Base-by-base conservation (phyloP, 1,140 invertebrate species). In the Planococcus citri region DNA sequence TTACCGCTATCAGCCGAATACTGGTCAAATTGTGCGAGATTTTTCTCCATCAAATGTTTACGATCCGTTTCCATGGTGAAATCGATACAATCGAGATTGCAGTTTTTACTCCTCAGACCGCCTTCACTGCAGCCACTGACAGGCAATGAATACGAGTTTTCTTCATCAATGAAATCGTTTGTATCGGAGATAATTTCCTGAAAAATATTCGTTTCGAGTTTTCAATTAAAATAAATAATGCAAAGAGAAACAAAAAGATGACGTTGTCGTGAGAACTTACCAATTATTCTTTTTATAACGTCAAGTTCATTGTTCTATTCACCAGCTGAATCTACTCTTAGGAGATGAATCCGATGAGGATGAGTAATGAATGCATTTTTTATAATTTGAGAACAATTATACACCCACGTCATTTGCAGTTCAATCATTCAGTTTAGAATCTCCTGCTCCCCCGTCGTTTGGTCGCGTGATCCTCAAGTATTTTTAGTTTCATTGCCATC, bases 41-140 rank as follows among this genome's bases (percentile, higher is more conserved):
- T 51, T 51, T 20, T 20, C n/a, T 51, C 41, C 12, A 51, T 20
- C 10, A 22, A 6, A 25, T 64, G 60, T 64, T 64, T 64, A 64
- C 60, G 60, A 64, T 64, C 25, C 6, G 60, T 64, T 64, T 64
- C 60, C 60, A 64, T 64, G 60, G 60, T 24, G 60, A 64, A 64
- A 64, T 64, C 60, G 25, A 27, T 27, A 64, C 60, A 20, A 64
- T 58, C 21, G 6, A 64, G 60, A 51, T 51, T 51, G 41, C 10
- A n/a, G 17, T 51, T 51, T 51, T 51, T 20, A 51, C 10, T n/a
- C n/a, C n/a, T 9, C 12, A 51, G 17, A 14, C 12, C 41, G 17
- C 6, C n/a, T n/a, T n/a, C n/a, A n/a, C n/a, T n/a, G n/a, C n/a
- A n/a, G n/a, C n/a, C 17, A 51, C 17, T 51, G 41, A 9, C 41